Conservation (phyloP, 2,888 invertebrate genomes). For the Hirtodrosophila histrioides region DNA sequence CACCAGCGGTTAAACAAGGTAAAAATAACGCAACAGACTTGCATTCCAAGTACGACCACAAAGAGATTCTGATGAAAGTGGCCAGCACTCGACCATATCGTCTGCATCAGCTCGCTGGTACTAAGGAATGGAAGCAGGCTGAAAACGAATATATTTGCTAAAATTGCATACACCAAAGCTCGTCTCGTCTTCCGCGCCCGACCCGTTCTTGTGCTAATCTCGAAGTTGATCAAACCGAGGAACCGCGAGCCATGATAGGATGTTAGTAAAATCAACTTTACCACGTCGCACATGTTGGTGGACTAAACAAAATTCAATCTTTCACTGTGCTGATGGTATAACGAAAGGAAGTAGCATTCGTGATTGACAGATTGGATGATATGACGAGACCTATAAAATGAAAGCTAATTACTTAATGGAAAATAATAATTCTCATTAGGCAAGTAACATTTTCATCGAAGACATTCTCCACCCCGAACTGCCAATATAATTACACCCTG, state of each 20-base stretch:
- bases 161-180: conserved; percentile 31
- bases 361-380: too few relatives aligned
- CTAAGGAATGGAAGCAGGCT: neutral
- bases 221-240: conserved; percentile 60
- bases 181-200: conserved; percentile 22
- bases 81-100: conserved; percentile 3
- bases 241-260: conserved; percentile 43
- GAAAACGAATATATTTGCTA: conserved; percentile 22
- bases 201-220: conserved; percentile 45
- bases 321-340: too few relatives aligned
- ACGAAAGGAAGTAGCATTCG: too few relatives aligned
- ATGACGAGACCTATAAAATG: too few relatives aligned
- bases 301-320: conserved; percentile 20
- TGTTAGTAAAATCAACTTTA: conserved; percentile 40
- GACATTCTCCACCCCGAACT: too few relatives aligned
- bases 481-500: too few relatives aligned
- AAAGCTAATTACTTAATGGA: too few relatives aligned
- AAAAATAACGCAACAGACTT: conserved; percentile 16
- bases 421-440: too few relatives aligned
- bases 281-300: conserved; percentile 36
- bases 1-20: conserved; percentile 53
- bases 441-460: too few relatives aligned
- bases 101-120: neutral
- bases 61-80: conserved; percentile 51
- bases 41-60: conserved; percentile 21